Conservation (phyloP, 2,113 vertebrate species). For the Indicator maculatus region DNA sequence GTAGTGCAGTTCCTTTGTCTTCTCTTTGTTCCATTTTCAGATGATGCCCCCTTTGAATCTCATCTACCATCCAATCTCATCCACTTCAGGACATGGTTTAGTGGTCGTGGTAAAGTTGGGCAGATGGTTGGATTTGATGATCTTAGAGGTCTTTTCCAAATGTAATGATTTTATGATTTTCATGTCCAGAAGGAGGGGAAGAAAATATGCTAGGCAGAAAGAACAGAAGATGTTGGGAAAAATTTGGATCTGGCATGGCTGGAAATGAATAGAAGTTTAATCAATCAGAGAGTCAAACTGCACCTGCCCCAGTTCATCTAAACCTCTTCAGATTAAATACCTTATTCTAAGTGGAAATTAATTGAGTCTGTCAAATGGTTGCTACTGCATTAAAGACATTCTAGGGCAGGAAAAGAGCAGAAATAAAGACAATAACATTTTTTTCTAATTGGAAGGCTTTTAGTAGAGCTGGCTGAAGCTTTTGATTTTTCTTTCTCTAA, state of each 20-base stretch:
- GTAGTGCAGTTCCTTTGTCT: neutral
- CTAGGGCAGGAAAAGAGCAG: neutral
- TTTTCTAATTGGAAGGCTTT: conserved; percentile 25
- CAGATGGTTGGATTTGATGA: too few relatives aligned
- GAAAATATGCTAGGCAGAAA: neutral
- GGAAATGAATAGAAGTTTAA: conserved; percentile 45
- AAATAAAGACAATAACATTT: conserved; percentile 38
- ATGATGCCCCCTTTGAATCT: neutral
- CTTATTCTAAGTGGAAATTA: conserved; percentile 67
- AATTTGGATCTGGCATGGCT: neutral
- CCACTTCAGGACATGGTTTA: too few relatives aligned
- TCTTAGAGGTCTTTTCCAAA: too few relatives aligned
- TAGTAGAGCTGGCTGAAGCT: neutral
- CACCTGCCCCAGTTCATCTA: conserved; percentile 28
- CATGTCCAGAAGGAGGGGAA: neutral
- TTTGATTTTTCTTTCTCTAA: neutral
- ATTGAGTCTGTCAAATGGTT: conserved; percentile 45
- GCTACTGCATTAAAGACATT: conserved; percentile 33
- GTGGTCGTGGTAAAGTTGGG: too few relatives aligned
- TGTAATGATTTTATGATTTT: too few relatives aligned
- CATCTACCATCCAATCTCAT: neutral
- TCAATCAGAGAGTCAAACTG: conserved; percentile 47
- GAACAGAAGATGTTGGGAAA: neutral
- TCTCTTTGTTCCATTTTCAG: neutral
- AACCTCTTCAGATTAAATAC: conserved; percentile 56